Conservation (phyloP, 2,797 vertebrate species). For the Pseudocheirus occidentalis region DNA sequence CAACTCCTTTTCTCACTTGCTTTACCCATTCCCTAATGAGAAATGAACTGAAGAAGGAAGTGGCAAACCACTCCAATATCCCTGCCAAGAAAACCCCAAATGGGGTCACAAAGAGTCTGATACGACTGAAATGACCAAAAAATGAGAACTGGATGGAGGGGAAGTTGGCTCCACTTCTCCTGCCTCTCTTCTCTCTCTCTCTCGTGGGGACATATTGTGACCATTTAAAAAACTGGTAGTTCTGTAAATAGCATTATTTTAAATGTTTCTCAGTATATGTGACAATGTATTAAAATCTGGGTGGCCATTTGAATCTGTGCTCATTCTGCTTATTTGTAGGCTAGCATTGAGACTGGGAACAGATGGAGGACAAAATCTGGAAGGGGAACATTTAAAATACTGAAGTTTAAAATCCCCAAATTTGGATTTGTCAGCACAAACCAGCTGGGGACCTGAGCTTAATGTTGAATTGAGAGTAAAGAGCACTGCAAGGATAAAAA, state of each 20-base stretch:
- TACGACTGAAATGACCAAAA: background rate
- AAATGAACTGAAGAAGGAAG: background rate
- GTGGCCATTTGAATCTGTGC: background rate
- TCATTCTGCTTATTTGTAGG: background rate
- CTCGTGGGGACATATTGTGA: background rate
- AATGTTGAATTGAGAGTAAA: background rate
- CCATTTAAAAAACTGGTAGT: background rate
- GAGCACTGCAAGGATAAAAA: background rate
- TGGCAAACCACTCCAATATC: background rate
- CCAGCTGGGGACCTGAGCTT: background rate
- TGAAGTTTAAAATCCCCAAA: background rate
- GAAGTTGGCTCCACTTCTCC: background rate
- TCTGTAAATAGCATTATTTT: background rate
- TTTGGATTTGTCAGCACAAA: background rate
- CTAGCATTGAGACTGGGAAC: background rate
- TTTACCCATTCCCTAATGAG: background rate
- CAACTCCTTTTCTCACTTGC: background rate
- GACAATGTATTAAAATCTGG: background rate
- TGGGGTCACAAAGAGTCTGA: background rate
- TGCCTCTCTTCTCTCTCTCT: background rate
- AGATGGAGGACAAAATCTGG: conserved; percentile 2
- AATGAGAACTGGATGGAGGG: background rate
- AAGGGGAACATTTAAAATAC: background rate
- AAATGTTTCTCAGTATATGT: background rate
- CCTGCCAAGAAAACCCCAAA: background rate